Evolutionary conservation across 1,140 invertebrate genomes (phyloP).

Genomic region (Sweltsa coloradensis): DNA sequence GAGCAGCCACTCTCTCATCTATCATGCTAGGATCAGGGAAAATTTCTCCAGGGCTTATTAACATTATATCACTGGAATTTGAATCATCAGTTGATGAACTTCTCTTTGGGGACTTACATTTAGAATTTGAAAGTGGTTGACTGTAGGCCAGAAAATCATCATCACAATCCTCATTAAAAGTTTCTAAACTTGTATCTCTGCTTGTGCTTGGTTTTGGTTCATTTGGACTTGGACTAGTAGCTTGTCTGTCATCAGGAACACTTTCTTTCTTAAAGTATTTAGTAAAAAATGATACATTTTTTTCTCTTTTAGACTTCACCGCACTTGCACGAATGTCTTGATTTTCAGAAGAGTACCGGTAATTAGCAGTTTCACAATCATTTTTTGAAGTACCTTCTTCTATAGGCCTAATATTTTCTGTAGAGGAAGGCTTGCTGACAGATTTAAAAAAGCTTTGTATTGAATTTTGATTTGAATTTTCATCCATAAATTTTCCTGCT

Average conservation of each 20-base stretch:
- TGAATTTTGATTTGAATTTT: constrained; percentile 30
- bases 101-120: constrained; percentile 19
- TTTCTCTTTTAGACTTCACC: not conserved
- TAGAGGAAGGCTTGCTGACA: not conserved
- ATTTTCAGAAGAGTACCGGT: too few species aligned
- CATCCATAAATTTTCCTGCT: constrained; percentile 63
- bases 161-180: too few species aligned
- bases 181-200: too few species aligned
- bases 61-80: constrained; percentile 16
- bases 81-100: constrained; percentile 12
- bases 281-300: too few species aligned
- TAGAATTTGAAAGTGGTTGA: too few species aligned
- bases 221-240: too few species aligned
- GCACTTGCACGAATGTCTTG: too few species aligned
- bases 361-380: too few species aligned
- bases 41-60: constrained; percentile 29
- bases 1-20: constrained; percentile 27
- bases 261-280: not conserved
- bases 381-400: too few species aligned
- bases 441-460: constrained; percentile 9
- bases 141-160: too few species aligned
- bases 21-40: constrained; percentile 35
- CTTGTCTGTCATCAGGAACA: not conserved
- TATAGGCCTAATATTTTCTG: not conserved
- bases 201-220: too few species aligned